Evolutionary conservation across 2,888 invertebrate species (phyloP), one percentile per base, ranked within the genome.

Genomic region (Philereme vetulata): DNA sequence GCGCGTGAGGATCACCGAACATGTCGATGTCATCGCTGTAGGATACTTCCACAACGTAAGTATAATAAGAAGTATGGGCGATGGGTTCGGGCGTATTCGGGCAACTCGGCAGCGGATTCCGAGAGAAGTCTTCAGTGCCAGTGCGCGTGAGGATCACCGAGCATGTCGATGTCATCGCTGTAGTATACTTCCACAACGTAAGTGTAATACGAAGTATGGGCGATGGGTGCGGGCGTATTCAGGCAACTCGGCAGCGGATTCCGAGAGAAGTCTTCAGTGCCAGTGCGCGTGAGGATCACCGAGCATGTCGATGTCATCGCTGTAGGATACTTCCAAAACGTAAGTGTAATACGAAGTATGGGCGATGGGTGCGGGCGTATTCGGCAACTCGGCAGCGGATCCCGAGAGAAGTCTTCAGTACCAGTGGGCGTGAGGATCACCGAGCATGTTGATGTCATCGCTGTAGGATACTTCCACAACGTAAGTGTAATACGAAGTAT

Each of bases 31-130:
- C 21, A 88, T 95, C 64, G 92, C 94, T 40, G 93, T 93, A 6
- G 94, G 94, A 4, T 94, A 94, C 82, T 95, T 95, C 71, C 95
- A 95, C 68, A 94, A 91, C 73, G 95, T 95, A 75, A 87, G 93
- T 85, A 7, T 53, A 38, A 7, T 1, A 97, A 21, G 93, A 94
- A 66, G 94, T 97, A 52, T 94, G 90, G 80, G 93, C 94, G 21
- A 93, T 94, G 76, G 96, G 96, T 32, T 95, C 96, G 57, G 95
- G 95, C 66, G 94, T 95, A 69, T 97, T 96, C 84, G 97, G n/a
- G 0, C 97, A 97, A 82, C 89, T 97, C 34, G 96, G 96, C 46
- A 88, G 82, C 48, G 93, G 84, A 21, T 42, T 59, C 4, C 83
- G 92, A 5, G 86, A 91, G 57, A 96, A 96, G 82, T 94, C 94